phyloP scores from a whole-genome alignment of 2,888 invertebrate genomes.

The Phortica okadai region DNA sequence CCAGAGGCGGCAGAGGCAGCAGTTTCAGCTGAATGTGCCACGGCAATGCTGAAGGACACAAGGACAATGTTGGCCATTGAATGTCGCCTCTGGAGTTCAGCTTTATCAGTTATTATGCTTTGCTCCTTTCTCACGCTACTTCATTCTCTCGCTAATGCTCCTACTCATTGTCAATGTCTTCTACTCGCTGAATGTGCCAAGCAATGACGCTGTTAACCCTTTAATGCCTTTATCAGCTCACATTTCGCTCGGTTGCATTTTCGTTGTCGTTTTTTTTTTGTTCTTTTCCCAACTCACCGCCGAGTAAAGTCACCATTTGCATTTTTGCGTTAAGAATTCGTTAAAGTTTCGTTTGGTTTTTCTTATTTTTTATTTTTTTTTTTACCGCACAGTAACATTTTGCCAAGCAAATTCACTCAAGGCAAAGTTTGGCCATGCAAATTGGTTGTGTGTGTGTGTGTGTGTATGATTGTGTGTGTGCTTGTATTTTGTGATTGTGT shows the following conservation, averaged over 20 bases:
- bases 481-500: not conserved
- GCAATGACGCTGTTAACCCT: slow-evolving; percentile 54
- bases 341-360: not conserved
- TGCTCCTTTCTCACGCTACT: too few relatives aligned
- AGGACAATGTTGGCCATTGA: not conserved
- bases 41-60: not conserved
- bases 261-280: not conserved
- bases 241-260: slow-evolving; percentile 64
- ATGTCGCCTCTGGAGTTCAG: not conserved
- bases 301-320: not conserved
- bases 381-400: not conserved
- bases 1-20: not conserved
- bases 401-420: not conserved
- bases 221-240: slow-evolving; percentile 64
- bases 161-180: too few relatives aligned
- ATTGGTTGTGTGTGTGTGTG: not conserved
- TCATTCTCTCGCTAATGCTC: too few relatives aligned
- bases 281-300: too few relatives aligned
- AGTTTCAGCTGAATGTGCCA: not conserved
- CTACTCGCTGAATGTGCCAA: too few relatives aligned
- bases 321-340: not conserved
- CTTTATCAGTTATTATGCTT: too few relatives aligned
- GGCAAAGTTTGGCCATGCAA: not conserved
- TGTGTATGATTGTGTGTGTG: not conserved
- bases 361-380: not conserved